Base-by-base conservation (phyloP, 2,797 vertebrate genomes). In the Naso thynnoides region DNA sequence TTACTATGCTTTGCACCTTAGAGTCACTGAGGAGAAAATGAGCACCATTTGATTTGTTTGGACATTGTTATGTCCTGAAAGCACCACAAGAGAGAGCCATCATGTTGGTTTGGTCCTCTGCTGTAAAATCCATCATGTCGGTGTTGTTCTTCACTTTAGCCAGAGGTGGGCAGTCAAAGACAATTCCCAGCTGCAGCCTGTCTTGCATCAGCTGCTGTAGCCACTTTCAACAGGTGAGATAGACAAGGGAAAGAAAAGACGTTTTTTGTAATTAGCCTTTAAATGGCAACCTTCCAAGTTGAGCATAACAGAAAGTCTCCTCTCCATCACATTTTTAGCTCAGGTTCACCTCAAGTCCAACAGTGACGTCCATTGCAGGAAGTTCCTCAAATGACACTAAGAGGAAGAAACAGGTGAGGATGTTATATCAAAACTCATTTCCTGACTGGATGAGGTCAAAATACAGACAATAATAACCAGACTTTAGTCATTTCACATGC, bases 121-220 rank as follows among this genome's bases (percentile, higher is more conserved):
- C 13, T 29, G 2, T 45, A 8, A 62, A 63, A 18, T 1, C 24
- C 9, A 42, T 14, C 1, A 11, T 10, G 6, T 5, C 11, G 8
- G 5, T 55, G 65, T 21, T 19, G 8, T 73, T 56, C 36, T 59
- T 48, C 2, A 1, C 14, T 68, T 70, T 14, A 74, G 11, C 79
- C 87, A 86, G 33, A 16, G 14, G 86, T 29, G 10, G 79, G 77
- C 77, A 81, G 84, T 78, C 7, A 54, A 78, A 48, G 50, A 41
- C 57, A 62, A 16, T 1, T 7, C 8, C 0, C 4, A 1, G 0
- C 31, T 26, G 23, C 42, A 47, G 50, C 10, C 15, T 57, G 33
- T 27, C 1, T 60, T 57, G 31, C 9, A 52, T 23, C 26, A 38
- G 50, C 49, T 47, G 53, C 36, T 47, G 36, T 19, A 33, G 36